Evolutionary conservation across 2,113 vertebrate species (phyloP).

Genomic region (Limanda limanda): DNA sequence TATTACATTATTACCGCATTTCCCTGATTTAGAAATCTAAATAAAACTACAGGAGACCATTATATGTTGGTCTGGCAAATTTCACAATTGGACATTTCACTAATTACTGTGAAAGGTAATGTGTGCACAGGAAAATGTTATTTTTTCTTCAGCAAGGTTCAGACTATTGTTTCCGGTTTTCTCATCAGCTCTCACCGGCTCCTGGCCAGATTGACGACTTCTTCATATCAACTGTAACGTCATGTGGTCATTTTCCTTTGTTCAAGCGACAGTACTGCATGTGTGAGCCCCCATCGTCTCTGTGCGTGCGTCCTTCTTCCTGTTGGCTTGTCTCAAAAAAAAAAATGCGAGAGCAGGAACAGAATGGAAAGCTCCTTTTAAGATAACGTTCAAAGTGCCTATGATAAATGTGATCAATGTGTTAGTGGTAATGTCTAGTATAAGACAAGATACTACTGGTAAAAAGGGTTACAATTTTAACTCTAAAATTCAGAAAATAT

Average conservation of each 20-base stretch:
- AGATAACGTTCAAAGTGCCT: neutral
- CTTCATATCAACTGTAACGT: neutral
- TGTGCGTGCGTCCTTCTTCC: too few relatives aligned
- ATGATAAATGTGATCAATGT: too few relatives aligned
- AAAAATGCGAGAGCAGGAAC: neutral
- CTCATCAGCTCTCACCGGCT: neutral
- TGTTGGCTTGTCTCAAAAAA: neutral
- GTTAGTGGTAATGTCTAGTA: too few relatives aligned
- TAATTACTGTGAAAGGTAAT: neutral
- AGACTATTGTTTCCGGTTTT: neutral
- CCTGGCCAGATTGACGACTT: neutral
- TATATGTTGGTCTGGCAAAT: too few relatives aligned
- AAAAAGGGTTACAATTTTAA: too few relatives aligned
- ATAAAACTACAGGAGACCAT: too few relatives aligned
- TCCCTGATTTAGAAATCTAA: too few relatives aligned
- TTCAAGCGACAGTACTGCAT: neutral
- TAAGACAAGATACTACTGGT: too few relatives aligned
- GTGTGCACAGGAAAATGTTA: neutral
- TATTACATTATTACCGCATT: too few relatives aligned
- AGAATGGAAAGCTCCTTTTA: too few relatives aligned
- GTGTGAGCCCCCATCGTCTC: neutral
- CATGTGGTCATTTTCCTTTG: neutral
- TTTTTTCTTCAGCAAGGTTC: neutral
- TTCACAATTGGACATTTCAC: too few relatives aligned
- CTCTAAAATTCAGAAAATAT: too few relatives aligned